Conservation (phyloP, 2,888 invertebrate species). For the Drosophila flavopinicola region DNA sequence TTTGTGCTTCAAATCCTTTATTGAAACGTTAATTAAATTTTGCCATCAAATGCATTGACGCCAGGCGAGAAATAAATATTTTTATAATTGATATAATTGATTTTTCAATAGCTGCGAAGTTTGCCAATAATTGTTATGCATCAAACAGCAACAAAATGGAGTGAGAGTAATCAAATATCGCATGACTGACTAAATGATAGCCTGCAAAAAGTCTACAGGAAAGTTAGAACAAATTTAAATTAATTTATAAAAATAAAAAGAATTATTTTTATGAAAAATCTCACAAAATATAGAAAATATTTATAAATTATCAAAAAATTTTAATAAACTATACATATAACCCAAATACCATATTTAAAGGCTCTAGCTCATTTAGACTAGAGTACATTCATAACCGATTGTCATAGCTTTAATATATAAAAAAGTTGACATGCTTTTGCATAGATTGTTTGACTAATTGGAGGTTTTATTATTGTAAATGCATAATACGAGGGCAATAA, state of each 20-base stretch:
- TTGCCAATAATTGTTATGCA: background rate
- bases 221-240: too few relatives aligned
- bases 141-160: background rate
- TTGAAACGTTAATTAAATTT: slow-evolving; percentile 41
- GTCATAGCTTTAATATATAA: too few relatives aligned
- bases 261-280: too few relatives aligned
- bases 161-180: background rate
- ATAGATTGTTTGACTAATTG: slow-evolving; percentile 27
- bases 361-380: too few relatives aligned
- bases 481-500: slow-evolving; percentile 19
- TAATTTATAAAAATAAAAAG: too few relatives aligned
- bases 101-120: slow-evolving; percentile 10
- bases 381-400: too few relatives aligned
- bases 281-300: too few relatives aligned
- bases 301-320: background rate
- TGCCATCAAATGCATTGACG: slow-evolving; percentile 22
- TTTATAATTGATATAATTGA: background rate
- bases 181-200: background rate
- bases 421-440: background rate
- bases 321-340: background rate
- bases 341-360: background rate
- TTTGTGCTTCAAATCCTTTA: slow-evolving; percentile 7
- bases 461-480: too few relatives aligned
- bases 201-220: background rate
- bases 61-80: slow-evolving; percentile 1